These are phyloP conservation scores for Planococcus citri DNA, from an alignment of 1,140 invertebrate genomes.

Conservation along the genomic window DNA sequence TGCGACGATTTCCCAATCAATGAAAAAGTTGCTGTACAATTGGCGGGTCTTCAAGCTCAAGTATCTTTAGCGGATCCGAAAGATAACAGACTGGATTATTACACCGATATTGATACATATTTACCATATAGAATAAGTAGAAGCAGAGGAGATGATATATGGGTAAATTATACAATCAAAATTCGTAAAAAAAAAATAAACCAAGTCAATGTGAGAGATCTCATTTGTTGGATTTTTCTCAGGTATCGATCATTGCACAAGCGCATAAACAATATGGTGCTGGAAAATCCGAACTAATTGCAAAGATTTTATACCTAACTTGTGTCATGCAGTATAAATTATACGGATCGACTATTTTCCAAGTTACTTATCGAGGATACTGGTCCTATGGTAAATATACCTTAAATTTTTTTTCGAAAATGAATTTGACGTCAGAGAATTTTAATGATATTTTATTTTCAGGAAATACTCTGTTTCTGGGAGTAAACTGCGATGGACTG, in stretches of 20 bases:
- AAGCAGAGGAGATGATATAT: slow-evolving; percentile 59
- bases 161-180: slow-evolving; percentile 43
- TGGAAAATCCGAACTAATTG: slow-evolving; percentile 76
- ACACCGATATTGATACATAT: slow-evolving; percentile 66
- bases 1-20: slow-evolving; percentile 89
- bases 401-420: not conserved
- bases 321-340: slow-evolving; percentile 95
- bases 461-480: slow-evolving; percentile 53
- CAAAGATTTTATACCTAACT: slow-evolving; percentile 85
- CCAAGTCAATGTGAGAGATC: too few species aligned
- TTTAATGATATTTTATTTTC: slow-evolving; percentile 22
- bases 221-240: slow-evolving; percentile 26
- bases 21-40: slow-evolving; percentile 83
- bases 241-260: slow-evolving; percentile 71
- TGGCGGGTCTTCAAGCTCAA: slow-evolving; percentile 87
- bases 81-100: slow-evolving; percentile 55
- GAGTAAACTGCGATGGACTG: slow-evolving; percentile 82
- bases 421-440: not conserved
- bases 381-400: slow-evolving; percentile 65
- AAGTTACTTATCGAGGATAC: slow-evolving; percentile 79
- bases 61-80: slow-evolving; percentile 79
- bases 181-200: too few species aligned
- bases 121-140: slow-evolving; percentile 63
- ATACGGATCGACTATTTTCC: slow-evolving; percentile 87
- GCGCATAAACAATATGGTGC: slow-evolving; percentile 81